These are phyloP conservation scores for Pelmatolapia mariae DNA, from an alignment of 2,113 vertebrate species.

Conservation along the genomic window DNA sequence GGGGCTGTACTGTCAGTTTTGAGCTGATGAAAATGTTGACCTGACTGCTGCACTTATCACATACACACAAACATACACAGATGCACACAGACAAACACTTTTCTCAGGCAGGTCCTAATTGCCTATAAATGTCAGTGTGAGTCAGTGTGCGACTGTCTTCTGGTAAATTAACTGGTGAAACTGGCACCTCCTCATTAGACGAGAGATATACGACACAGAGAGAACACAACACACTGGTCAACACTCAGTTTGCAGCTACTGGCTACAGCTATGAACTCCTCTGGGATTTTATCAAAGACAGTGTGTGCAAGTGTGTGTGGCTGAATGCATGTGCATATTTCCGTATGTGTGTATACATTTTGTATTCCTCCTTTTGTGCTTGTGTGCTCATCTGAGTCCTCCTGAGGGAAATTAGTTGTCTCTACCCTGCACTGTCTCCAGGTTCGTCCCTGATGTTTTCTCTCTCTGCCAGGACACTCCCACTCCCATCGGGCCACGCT, in stretches of 20 bases:
- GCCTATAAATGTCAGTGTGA: conserved; percentile 69
- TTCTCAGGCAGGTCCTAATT: conserved; percentile 60
- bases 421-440: conserved; percentile 47
- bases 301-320: neutral
- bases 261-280: conserved; percentile 28
- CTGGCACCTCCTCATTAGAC: conserved; percentile 64
- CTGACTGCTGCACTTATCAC: conserved; percentile 3
- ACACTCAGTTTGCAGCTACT: conserved; percentile 33
- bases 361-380: conserved; percentile 15
- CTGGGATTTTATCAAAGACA: conserved; percentile 17
- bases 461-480: conserved; percentile 48
- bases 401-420: conserved; percentile 67
- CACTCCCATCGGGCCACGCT: conserved; percentile 52
- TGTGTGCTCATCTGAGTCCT: conserved; percentile 30
- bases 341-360: conserved; percentile 13
- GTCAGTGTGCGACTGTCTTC: conserved; percentile 47
- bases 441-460: conserved; percentile 57
- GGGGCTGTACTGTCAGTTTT: conserved; percentile 10
- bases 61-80: neutral
- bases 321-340: conserved; percentile 31
- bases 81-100: conserved; percentile 15
- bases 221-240: conserved; percentile 52
- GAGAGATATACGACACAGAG: conserved; percentile 37
- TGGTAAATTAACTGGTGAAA: conserved; percentile 61
- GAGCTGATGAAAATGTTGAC: conserved; percentile 41